phyloP scores from a whole-genome alignment of 2,888 invertebrate species.

The Cynaeus angustus region DNA sequence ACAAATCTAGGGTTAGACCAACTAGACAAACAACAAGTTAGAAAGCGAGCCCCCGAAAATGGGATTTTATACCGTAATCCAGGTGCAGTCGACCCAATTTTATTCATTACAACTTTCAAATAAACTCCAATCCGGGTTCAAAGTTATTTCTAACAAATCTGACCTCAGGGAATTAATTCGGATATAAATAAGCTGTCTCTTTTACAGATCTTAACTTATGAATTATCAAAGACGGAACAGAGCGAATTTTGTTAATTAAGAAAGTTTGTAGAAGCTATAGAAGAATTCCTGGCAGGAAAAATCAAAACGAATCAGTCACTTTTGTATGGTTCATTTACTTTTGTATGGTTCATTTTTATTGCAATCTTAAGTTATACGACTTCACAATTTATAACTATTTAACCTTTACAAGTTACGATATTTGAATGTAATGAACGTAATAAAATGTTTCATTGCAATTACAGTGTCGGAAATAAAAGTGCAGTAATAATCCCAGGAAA shows the following conservation, averaged over 20 bases:
- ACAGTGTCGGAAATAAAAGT: conserved; percentile 6
- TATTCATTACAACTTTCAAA: conserved; percentile 43
- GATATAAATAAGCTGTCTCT: conserved; percentile 16
- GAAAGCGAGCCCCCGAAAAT: conserved; percentile 26
- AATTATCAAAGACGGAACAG: background rate
- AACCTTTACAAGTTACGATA: too few relatives aligned
- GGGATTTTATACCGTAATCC: conserved; percentile 38
- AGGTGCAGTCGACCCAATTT: conserved; percentile 43
- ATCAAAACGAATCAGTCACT: too few relatives aligned
- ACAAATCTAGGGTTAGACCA: conserved; percentile 34
- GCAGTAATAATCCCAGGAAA: background rate
- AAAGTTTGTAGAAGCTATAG: background rate
- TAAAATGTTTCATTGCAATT: conserved; percentile 27
- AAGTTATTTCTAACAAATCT: conserved; percentile 29
- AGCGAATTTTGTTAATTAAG: background rate
- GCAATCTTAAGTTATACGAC: too few relatives aligned
- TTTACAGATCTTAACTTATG: background rate
- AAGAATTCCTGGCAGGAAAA: background rate
- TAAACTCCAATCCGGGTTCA: conserved; percentile 25
- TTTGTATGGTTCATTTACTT: too few relatives aligned
- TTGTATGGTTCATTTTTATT: too few relatives aligned
- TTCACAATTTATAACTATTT: too few relatives aligned
- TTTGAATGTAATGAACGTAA: conserved; percentile 11
- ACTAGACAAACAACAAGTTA: conserved; percentile 27
- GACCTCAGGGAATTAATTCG: conserved; percentile 6